Conservation (phyloP, 2,888 invertebrate species). For the Leucophenga montana region DNA sequence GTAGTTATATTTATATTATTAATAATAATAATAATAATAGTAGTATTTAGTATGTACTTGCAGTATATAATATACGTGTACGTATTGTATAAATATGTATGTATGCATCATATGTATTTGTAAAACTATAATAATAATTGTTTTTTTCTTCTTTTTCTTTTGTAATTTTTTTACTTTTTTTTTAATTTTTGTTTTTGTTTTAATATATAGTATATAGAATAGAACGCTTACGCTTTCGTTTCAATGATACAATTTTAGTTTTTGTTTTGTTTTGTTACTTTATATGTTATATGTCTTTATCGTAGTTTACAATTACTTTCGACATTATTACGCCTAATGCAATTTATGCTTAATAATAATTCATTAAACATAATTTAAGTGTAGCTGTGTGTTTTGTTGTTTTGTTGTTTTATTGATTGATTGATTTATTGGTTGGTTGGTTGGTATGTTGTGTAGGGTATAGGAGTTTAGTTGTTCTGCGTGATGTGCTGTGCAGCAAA, state of each 20-base stretch:
- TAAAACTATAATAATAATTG: neutral
- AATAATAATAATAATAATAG: constrained; percentile 38
- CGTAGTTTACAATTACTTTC: neutral
- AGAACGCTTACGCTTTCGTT: constrained; percentile 38
- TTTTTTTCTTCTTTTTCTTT: too few relatives aligned
- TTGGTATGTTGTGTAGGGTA: constrained; percentile 31
- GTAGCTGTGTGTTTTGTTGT: neutral
- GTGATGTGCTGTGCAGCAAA: constrained; percentile 37
- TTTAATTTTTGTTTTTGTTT: neutral
- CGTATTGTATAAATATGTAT: constrained; percentile 51
- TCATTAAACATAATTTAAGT: neutral
- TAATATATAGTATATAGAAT: constrained; percentile 12
- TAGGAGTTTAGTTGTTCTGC: constrained; percentile 36
- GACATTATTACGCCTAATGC: neutral
- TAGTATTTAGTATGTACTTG: constrained; percentile 45
- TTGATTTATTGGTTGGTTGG: neutral
- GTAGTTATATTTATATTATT: too few relatives aligned
- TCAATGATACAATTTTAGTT: constrained; percentile 26
- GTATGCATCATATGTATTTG: constrained; percentile 35
- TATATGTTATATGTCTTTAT: neutral
- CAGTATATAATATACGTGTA: neutral
- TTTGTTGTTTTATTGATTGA: neutral
- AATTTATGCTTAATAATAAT: too few relatives aligned
- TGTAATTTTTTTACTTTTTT: constrained; percentile 38
- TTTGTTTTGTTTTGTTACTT: constrained; percentile 18